These are phyloP conservation scores for Smithornis capensis DNA, from an alignment of 2,113 vertebrate species.

Conservation along the genomic window DNA sequence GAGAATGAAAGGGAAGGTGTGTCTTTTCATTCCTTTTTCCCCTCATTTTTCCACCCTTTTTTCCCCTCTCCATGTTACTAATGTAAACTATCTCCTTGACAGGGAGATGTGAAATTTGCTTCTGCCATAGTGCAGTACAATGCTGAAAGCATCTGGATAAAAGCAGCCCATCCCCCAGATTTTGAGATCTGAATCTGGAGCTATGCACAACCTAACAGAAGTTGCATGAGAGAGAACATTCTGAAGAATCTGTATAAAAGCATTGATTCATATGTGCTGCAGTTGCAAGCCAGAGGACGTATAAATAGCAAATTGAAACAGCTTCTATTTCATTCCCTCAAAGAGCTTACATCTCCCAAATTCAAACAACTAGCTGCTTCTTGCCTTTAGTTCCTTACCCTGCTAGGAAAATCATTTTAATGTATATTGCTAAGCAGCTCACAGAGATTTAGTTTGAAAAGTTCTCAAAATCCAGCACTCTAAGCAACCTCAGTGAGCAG, in stretches of 20 bases:
- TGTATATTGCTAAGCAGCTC: neutral
- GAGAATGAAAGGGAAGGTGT: neutral
- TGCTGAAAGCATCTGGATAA: neutral
- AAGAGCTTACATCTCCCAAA: neutral
- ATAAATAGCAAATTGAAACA: constrained; percentile 34
- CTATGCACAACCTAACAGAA: neutral
- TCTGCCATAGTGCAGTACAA: neutral
- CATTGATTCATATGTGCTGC: neutral
- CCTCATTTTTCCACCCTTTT: neutral
- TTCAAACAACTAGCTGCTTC: constrained; percentile 29
- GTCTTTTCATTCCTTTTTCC: neutral
- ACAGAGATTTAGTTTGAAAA: neutral
- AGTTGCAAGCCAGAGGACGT: constrained; percentile 22
- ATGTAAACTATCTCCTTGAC: neutral
- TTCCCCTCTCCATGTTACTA: neutral
- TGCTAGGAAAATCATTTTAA: neutral
- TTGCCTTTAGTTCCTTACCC: neutral
- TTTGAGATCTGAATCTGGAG: neutral
- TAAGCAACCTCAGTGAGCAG: neutral
- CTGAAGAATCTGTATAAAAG: neutral
- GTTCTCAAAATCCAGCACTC: neutral
- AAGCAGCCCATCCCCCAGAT: neutral
- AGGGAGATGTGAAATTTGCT: neutral
- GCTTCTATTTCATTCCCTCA: neutral
- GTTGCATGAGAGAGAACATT: neutral